phyloP scores from a whole-genome alignment of 2,888 invertebrate genomes.

The Leptinotarsa rubiginosa region DNA sequence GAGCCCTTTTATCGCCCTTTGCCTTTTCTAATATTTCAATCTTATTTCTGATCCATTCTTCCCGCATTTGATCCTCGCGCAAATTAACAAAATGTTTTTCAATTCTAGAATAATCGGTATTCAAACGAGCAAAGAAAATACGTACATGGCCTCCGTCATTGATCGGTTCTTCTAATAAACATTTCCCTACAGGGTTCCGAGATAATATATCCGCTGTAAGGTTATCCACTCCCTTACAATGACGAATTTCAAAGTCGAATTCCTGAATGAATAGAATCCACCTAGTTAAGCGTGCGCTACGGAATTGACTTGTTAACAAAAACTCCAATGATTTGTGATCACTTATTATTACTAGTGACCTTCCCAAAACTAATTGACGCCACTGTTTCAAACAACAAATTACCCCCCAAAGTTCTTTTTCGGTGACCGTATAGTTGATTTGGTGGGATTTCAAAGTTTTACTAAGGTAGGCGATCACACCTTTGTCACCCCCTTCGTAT shows the following conservation, averaged over 20 bases:
- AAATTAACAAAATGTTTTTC: neutral
- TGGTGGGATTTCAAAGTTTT: neutral
- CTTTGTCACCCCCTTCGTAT: no score
- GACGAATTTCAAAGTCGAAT: conserved; percentile 24
- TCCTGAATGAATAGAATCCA: conserved; percentile 36
- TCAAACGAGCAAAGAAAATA: no score
- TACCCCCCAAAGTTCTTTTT: conserved; percentile 32
- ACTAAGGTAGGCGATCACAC: no score
- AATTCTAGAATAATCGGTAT: no score
- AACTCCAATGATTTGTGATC: conserved; percentile 39
- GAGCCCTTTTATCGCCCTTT: neutral
- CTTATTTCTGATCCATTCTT: neutral
- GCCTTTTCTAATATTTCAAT: neutral
- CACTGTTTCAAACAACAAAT: conserved; percentile 29
- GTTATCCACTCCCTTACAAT: no score
- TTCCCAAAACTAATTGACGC: conserved; percentile 33
- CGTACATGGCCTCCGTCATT: no score
- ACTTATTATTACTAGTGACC: conserved; percentile 25
- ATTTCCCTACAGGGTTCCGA: no score
- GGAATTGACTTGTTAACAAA: conserved; percentile 27
- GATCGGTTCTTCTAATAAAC: no score
- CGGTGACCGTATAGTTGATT: conserved; percentile 24
- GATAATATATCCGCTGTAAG: neutral
- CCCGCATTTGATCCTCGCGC: conserved; percentile 4
- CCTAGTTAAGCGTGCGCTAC: conserved; percentile 30